phyloP scores from a whole-genome alignment of 2,888 invertebrate genomes.

The Pycnomerus fuliginosus region DNA sequence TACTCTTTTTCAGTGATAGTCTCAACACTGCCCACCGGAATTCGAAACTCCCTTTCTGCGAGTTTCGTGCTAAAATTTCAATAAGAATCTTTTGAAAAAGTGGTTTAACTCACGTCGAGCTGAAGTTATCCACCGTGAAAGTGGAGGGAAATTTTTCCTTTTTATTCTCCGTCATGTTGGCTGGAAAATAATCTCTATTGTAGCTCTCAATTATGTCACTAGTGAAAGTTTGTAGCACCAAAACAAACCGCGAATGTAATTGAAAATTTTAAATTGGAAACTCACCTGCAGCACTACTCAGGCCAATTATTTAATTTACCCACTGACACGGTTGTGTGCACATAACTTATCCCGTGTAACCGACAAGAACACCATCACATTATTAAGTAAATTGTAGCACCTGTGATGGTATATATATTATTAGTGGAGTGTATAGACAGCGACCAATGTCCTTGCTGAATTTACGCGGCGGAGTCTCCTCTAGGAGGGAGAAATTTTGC shows the following conservation, averaged over 20 bases:
- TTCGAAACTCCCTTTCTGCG: constrained; percentile 14
- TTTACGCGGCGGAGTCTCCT: constrained; percentile 1
- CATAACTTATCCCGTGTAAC: constrained; percentile 26
- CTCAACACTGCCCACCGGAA: constrained; percentile 19
- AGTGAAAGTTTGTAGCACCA: too few species aligned
- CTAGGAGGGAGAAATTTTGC: background rate
- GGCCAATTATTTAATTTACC: constrained; percentile 9
- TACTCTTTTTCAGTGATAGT: constrained; percentile 32
- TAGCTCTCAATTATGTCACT: background rate
- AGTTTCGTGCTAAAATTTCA: constrained; percentile 27
- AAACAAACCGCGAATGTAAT: too few species aligned
- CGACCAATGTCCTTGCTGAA: constrained; percentile 11
- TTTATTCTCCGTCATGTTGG: constrained; percentile 9
- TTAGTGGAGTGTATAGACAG: constrained; percentile 1
- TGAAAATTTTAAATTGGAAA: too few species aligned
- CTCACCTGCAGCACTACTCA: too few species aligned
- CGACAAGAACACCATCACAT: constrained; percentile 5
- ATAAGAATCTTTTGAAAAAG: constrained; percentile 1
- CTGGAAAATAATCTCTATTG: background rate
- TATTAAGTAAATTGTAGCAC: constrained; percentile 22
- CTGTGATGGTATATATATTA: constrained; percentile 21
- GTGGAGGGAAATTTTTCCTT: constrained; percentile 8
- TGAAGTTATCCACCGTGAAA: constrained; percentile 8
- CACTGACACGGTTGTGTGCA: constrained; percentile 23
- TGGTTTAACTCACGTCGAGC: constrained; percentile 7